Base-by-base conservation (phyloP, 2,888 invertebrate genomes). In the Achlya flavicornis region DNA sequence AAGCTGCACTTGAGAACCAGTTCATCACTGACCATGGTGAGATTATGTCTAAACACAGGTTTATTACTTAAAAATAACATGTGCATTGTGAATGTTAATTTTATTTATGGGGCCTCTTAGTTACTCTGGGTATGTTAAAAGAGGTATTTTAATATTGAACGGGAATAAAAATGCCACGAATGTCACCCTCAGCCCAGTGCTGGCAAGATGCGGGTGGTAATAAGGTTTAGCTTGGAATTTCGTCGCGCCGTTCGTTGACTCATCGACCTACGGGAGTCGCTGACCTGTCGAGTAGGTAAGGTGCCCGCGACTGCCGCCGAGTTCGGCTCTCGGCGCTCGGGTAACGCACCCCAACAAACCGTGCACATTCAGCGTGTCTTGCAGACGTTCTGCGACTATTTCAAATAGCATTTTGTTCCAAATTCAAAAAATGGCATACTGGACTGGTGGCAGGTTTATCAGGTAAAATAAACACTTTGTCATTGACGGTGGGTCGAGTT, bases 171-270 rank as follows among this genome's bases (percentile, higher is more conserved):
- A 19, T 19, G 1, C 53, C 53, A 19, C 19, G 1, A 53, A 53
- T 19, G 53, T 53, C 16, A 53, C 53, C 53, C 53, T 19, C 10
- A 8, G 26, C 26, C 26, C 2, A 26, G 26, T 19, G 53, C 53
- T 19, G 53, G 16, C 53, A 53, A 53, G 16, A 19, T 19, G 53
- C n/a, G 16, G 48, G 48, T 8, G 16, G 16, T 53, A 53, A 53
- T 8, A 19, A 10, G 53, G 53, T 53, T 53, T 16, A 16, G 16
- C 14, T 10, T 4, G 7, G 10, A 53, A 7, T 53, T 53, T 53
- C n/a, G 53, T 53, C 53, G 53, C 53, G 53, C 53, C 53, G 53
- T 53, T 53, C 53, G 16, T 53, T 53, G 53, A 53, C 53, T 19
- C 53, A 53, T 53, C 53, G 19, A 53, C 53, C 53, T 53, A 19